Evolutionary conservation across 2,888 invertebrate genomes (phyloP), one percentile per base, ranked within the genome.

Genomic region (Leucozona laternaria): DNA sequence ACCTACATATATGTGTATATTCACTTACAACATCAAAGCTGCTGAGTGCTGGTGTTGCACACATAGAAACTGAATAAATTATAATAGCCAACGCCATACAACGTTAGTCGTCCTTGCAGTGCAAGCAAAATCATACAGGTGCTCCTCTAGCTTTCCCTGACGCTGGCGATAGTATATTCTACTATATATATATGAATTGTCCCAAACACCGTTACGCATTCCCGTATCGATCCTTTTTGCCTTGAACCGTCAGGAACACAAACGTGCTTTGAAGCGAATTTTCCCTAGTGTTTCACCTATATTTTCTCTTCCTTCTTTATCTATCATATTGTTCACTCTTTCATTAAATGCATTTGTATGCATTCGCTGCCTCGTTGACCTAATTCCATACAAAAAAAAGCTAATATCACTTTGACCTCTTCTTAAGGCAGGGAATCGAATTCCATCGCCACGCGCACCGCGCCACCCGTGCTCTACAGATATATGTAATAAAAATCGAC

Each of bases 391-490:
- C 37, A 71, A 58, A 84, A 84, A 76, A 84, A 76, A 84, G 84
- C 84, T 84, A 84, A 79, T 84, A 80, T 80, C 60, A 84, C 66
- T 76, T 53, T 71, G 79, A 84, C 75, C 79, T 79, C 79, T 66
- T 76, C 79, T 62, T 28, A 43, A 79, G 64, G 79, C 70, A 84
- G 75, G 55, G 60, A 80, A 84, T 84, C 66, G 76, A 80, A 76
- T 79, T 84, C 68, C 72, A 66, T 58, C 17, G 50, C 15, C 13
- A 2, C 34, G 37, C n/a, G n/a, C n/a, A n/a, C 31, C 31, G 5
- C 8, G 5, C 31, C 31, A 55, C 7, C 31, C 10, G 0, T 57
- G 17, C 6, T 5, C 17, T 57, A 40, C n/a, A 53, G 0, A 45
- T 20, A 48, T 15, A 13, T 40, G 28, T 28, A 45, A 37, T 57